Base-by-base conservation (phyloP, 2,113 vertebrate species). In the Leucosticte australis region DNA sequence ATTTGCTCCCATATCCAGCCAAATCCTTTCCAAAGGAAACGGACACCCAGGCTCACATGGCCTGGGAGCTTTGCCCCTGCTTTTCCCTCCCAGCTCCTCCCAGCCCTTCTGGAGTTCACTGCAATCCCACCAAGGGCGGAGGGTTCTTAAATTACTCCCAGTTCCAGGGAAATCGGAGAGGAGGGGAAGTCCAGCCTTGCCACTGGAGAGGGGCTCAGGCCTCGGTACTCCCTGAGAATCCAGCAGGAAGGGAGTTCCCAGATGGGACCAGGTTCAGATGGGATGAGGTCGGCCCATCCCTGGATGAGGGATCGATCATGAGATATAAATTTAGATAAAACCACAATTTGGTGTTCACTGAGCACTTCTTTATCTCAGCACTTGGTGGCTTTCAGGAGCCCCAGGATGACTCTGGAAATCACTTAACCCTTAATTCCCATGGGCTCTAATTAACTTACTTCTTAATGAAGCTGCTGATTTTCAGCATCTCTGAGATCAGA, bases 311-410 rank as follows among this genome's bases (percentile, higher is more conserved):
- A 18, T 53, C 4, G 1, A 10, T 57, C 67, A 6, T 15, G 4
- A 53, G 71, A 44, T 11, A 8, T 1, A 24, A 31, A 67, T 77
- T 41, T 1, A 22, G 75, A 11, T 49, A n/a, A 87, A 78, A 17
- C 11, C 56, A 14, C 1, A 0, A 5, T 52, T 31, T 4, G 19
- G 6, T 49, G 53, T 13, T 83, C 1, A 0, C 75, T 1, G 7
- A 41, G 39, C 11, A 0, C 41, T 71, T 39, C 28, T 8, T 35
- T 22, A 22, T 13, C 57, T 52, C n/a, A 2, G 37, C 42, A 20
- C 8, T 1, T 19, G 35, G 49, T 41, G 41, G 16, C 28, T 55
- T 75, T 60, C 4, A 3, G 19, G 44, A 60, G 42, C 78, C 44
- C 26, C 13, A 17, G 37, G 18, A 23, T 77, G 50, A 10, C 31